These are phyloP conservation scores for Ploceus nigricollis DNA, from an alignment of 2,113 vertebrate genomes.

Conservation along the genomic window DNA sequence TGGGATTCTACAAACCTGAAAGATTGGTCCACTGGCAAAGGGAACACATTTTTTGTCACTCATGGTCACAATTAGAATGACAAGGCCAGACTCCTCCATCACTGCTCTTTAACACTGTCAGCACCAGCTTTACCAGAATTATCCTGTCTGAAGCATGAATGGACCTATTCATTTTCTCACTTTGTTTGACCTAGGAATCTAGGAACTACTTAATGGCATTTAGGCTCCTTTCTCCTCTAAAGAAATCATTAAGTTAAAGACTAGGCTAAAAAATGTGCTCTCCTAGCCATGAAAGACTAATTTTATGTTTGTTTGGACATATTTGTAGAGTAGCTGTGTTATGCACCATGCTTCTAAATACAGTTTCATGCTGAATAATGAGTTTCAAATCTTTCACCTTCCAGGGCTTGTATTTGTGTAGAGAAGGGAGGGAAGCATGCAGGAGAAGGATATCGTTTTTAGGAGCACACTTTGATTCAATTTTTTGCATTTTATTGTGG, in stretches of 20 bases:
- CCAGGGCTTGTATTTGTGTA: neutral
- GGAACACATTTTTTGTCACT: conserved; percentile 55
- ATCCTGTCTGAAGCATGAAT: conserved; percentile 70
- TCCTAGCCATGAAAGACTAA: conserved; percentile 22
- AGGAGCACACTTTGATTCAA: neutral
- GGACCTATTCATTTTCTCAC: conserved; percentile 67
- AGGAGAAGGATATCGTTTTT: neutral
- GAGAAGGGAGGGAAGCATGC: neutral
- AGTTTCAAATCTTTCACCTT: conserved; percentile 38
- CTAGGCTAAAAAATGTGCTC: neutral
- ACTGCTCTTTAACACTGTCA: conserved; percentile 69
- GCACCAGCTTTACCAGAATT: conserved; percentile 66
- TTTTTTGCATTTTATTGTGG: conserved; percentile 3
- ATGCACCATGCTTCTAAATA: neutral
- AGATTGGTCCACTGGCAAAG: conserved; percentile 20
- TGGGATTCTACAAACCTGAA: conserved; percentile 27
- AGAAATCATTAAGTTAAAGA: conserved; percentile 10
- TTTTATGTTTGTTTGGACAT: conserved; percentile 44
- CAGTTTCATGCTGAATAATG: neutral
- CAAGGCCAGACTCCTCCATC: conserved; percentile 67
- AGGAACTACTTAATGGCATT: conserved; percentile 10
- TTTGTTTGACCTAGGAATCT: conserved; percentile 12
- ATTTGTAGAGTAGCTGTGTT: neutral
- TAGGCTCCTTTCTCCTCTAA: conserved; percentile 42
- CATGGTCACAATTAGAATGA: conserved; percentile 68